A percentile compares a stretch with the other conserved stretches of the same genome.
phyloP scores from a whole-genome alignment of 2,888 invertebrate genomes.

The Caenorhabditis afra region DNA sequence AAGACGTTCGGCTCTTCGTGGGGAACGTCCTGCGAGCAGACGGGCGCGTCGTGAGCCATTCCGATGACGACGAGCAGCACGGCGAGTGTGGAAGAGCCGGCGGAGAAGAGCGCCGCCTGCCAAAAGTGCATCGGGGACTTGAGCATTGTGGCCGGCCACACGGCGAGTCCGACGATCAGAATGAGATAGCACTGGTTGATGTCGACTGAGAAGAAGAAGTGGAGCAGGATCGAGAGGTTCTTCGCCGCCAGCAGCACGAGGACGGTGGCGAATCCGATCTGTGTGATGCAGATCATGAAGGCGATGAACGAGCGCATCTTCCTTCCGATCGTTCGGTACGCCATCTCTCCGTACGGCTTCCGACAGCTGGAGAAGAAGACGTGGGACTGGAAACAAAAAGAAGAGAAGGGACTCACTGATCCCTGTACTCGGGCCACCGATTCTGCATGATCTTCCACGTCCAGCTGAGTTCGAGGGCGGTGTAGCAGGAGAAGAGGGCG shows the following conservation, averaged over 20 bases:
- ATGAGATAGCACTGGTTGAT: constrained; percentile 65
- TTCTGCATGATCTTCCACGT: constrained; percentile 67
- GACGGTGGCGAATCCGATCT: constrained; percentile 65
- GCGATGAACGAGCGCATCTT: constrained; percentile 60
- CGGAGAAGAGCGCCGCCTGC: constrained; percentile 67
- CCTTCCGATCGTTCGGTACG: constrained; percentile 60
- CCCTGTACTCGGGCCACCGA: constrained; percentile 61
- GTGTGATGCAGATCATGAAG: constrained; percentile 60
- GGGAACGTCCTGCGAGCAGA: constrained; percentile 53
- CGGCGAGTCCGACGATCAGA: constrained; percentile 57
- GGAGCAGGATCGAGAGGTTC: constrained; percentile 63
- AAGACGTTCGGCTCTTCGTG: constrained; percentile 45
- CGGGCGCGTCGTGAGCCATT: constrained; percentile 59
- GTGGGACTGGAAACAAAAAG: not conserved
- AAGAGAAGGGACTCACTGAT: constrained; percentile 41
- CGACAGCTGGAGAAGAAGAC: constrained; percentile 45
- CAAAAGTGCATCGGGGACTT: constrained; percentile 68
- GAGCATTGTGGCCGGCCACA: constrained; percentile 68
- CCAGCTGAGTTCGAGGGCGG: constrained; percentile 58
- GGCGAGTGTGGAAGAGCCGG: constrained; percentile 60
- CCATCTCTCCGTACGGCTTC: constrained; percentile 66
- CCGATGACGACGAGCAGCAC: constrained; percentile 61
- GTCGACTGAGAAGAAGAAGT: constrained; percentile 63
- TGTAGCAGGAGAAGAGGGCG: constrained; percentile 51
- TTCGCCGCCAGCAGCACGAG: constrained; percentile 63